Conservation (phyloP, 2,113 vertebrate genomes). For the Oenanthe melanoleuca region DNA sequence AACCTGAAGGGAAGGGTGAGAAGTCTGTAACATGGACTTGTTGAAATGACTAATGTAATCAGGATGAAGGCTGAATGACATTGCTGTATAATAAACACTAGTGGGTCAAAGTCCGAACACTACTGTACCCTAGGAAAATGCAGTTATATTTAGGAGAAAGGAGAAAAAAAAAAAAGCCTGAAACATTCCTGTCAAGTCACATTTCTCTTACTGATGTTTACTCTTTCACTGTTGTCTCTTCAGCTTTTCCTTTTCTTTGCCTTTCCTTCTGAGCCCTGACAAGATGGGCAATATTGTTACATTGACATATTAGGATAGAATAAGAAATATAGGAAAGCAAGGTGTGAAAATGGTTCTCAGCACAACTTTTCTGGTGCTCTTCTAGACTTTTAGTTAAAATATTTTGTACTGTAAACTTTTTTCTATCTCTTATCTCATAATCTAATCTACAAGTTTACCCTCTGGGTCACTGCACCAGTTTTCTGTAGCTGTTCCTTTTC, state of each 20-base stretch:
- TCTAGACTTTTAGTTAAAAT: background rate
- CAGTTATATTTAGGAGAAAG: background rate
- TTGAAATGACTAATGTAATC: slow-evolving; percentile 5
- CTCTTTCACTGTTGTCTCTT: slow-evolving; percentile 7
- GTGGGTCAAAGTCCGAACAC: background rate
- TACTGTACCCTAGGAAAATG: background rate
- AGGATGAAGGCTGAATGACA: slow-evolving; percentile 11
- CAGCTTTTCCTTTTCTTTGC: background rate
- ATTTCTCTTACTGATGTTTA: slow-evolving; percentile 39
- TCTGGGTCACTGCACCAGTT: background rate
- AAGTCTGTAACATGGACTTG: background rate
- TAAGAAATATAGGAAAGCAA: background rate
- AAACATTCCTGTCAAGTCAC: slow-evolving; percentile 30
- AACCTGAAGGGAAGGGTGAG: slow-evolving; percentile 8
- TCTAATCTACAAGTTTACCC: background rate
- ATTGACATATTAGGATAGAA: background rate
- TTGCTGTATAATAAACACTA: background rate
- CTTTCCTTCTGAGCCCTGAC: background rate
- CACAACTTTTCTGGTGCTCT: background rate
- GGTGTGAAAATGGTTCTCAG: background rate
- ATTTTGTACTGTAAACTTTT: background rate
- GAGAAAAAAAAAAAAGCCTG: background rate
- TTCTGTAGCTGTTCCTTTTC: background rate
- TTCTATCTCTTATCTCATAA: background rate
- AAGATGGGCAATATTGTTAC: background rate